Percentiles rank a stretch among this genome's conserved stretches.
These are phyloP conservation scores for Harpegnathos saltator DNA, from an alignment of 1,140 invertebrate genomes.

Conservation along the genomic window DNA sequence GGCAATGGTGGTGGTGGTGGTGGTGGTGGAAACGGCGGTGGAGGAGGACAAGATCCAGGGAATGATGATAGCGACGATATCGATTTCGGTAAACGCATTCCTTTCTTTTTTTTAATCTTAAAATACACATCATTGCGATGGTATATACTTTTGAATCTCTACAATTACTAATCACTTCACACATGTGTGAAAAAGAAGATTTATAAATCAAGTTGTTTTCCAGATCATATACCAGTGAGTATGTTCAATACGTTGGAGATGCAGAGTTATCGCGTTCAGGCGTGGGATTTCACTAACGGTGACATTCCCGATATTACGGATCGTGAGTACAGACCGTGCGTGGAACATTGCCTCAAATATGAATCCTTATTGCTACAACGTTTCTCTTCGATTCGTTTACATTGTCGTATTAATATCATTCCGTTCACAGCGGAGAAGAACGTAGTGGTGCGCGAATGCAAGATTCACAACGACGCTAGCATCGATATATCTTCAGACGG, in stretches of 20 bases:
- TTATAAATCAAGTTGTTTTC: slow-evolving; percentile 46
- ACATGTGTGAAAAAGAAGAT: neutral
- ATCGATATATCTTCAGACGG: slow-evolving; percentile 94
- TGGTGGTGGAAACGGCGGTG: neutral
- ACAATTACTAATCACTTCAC: too few relatives aligned
- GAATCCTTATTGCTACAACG: slow-evolving; percentile 6
- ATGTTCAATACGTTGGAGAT: slow-evolving; percentile 77
- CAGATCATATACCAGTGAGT: slow-evolving; percentile 73
- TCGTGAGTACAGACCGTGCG: too few relatives aligned
- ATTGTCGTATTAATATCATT: slow-evolving; percentile 1
- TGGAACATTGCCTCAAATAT: slow-evolving; percentile 47
- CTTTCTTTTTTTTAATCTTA: neutral
- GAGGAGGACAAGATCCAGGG: slow-evolving; percentile 67
- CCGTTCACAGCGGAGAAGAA: slow-evolving; percentile 89
- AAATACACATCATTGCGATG: neutral
- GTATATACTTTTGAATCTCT: too few relatives aligned
- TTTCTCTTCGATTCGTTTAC: neutral
- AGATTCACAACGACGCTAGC: slow-evolving; percentile 95
- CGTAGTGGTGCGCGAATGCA: slow-evolving; percentile 92
- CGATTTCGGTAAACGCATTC: slow-evolving; percentile 54
- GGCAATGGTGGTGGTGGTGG: neutral
- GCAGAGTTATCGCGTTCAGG: slow-evolving; percentile 91
- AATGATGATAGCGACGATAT: slow-evolving; percentile 78
- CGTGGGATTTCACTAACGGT: slow-evolving; percentile 92
- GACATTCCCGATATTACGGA: slow-evolving; percentile 91